These are phyloP conservation scores for Hipparchia sbordonii DNA, from an alignment of 2,888 invertebrate species.

Conservation along the genomic window DNA sequence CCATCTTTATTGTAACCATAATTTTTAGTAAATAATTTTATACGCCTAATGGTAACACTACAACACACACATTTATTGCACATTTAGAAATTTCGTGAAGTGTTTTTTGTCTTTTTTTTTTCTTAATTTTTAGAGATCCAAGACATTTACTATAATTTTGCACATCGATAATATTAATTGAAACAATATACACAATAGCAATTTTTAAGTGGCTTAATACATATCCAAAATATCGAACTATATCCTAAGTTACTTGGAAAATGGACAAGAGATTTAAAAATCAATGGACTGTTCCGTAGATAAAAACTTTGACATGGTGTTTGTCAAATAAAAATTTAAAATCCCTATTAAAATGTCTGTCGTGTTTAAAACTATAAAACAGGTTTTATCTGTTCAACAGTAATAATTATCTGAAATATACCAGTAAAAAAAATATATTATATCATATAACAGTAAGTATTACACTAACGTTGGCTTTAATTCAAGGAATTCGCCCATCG, in stretches of 20 bases:
- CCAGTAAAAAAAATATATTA: slow-evolving; percentile 80
- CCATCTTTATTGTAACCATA: slow-evolving; percentile 51
- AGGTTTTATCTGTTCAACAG: slow-evolving; percentile 74
- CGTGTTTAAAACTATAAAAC: slow-evolving; percentile 77
- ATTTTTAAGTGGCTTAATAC: slow-evolving; percentile 76
- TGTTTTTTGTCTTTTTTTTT: slow-evolving; percentile 81
- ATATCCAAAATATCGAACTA: slow-evolving; percentile 82
- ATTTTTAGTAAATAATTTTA: slow-evolving; percentile 65
- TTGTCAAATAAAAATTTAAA: slow-evolving; percentile 59
- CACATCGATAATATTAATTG: slow-evolving; percentile 75
- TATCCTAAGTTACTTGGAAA: slow-evolving; percentile 78
- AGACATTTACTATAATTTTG: slow-evolving; percentile 83
- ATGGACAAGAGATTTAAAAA: slow-evolving; percentile 75
- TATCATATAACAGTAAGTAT: slow-evolving; percentile 69
- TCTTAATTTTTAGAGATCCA: slow-evolving; percentile 81
- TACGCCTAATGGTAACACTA: slow-evolving; percentile 83
- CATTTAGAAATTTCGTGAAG: slow-evolving; percentile 83
- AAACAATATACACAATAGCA: slow-evolving; percentile 82
- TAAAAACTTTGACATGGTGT: slow-evolving; percentile 45
- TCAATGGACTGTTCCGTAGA: slow-evolving; percentile 70
- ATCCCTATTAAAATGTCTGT: slow-evolving; percentile 63
- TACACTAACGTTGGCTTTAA: slow-evolving; percentile 61
- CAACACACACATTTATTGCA: slow-evolving; percentile 84
- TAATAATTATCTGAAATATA: slow-evolving; percentile 80
- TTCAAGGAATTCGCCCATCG: slow-evolving; percentile 41